Evolutionary conservation across 2,113 vertebrate species (phyloP).

Genomic region (Megalops atlanticus): DNA sequence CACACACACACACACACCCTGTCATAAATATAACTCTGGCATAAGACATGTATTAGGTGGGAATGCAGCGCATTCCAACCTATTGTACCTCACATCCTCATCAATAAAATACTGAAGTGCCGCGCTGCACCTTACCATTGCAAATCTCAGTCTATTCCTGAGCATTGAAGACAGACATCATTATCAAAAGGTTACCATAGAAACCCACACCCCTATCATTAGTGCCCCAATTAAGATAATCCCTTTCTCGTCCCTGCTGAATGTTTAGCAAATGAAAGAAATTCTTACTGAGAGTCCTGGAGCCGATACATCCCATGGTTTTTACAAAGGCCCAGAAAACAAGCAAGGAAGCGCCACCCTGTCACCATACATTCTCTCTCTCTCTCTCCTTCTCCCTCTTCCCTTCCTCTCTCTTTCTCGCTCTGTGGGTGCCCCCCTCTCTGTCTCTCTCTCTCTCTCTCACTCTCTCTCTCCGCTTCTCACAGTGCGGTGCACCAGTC

Average conservation of each 20-base stretch:
- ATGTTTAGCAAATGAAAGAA: constrained; percentile 46
- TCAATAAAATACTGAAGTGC: not conserved
- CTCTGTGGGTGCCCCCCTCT: constrained; percentile 49
- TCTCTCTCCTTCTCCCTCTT: constrained; percentile 36
- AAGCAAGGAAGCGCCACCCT: constrained; percentile 74
- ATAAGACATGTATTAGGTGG: constrained; percentile 36
- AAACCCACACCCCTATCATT: constrained; percentile 21
- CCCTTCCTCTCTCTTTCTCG: constrained; percentile 40
- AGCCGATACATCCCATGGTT: constrained; percentile 83
- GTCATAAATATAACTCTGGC: constrained; percentile 23
- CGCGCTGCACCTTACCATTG: not conserved
- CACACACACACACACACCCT: constrained; percentile 26
- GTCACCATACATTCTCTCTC: constrained; percentile 74
- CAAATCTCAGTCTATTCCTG: constrained; percentile 19
- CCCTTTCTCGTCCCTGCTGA: constrained; percentile 34
- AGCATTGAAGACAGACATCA: constrained; percentile 11
- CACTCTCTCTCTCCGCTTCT: constrained; percentile 30
- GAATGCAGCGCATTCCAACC: not conserved
- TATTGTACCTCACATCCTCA: not conserved
- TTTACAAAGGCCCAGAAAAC: constrained; percentile 78
- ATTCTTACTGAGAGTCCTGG: constrained; percentile 77
- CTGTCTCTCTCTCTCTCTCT: constrained; percentile 37
- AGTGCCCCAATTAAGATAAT: constrained; percentile 9
- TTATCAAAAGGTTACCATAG: constrained; percentile 25
- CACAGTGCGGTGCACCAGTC: constrained; percentile 61